Evolutionary conservation across 2,888 invertebrate genomes (phyloP).

Genomic region (Amblyteles armatorius): DNA sequence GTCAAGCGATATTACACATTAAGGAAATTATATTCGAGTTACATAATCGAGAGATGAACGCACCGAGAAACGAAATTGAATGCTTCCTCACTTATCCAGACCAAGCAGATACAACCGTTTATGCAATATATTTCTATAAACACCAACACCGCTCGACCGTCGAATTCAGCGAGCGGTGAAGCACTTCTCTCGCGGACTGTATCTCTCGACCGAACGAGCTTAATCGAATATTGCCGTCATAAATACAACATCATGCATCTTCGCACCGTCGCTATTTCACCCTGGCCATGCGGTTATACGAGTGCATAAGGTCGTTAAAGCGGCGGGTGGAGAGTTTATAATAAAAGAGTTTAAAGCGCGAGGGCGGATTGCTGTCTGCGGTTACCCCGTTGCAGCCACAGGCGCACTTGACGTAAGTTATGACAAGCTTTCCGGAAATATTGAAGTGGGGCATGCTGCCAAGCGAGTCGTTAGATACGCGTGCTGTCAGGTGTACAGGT

Average conservation of each 20-base stretch:
- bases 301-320: constrained; percentile 69
- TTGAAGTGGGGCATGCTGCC: constrained; percentile 75
- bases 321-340: constrained; percentile 59
- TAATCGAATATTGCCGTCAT: constrained; percentile 69
- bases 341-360: constrained; percentile 61
- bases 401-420: constrained; percentile 67
- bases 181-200: constrained; percentile 24
- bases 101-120: neutral
- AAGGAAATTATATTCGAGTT: neutral
- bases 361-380: constrained; percentile 58
- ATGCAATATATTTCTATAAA: constrained; percentile 5
- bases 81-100: neutral
- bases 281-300: constrained; percentile 52
- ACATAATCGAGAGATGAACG: constrained; percentile 26
- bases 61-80: neutral
- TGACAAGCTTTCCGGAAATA: constrained; percentile 79
- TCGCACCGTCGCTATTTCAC: constrained; percentile 37
- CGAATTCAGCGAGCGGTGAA: neutral
- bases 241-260: constrained; percentile 61
- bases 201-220: constrained; percentile 50
- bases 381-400: constrained; percentile 28
- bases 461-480: constrained; percentile 71
- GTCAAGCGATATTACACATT: no score
- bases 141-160: neutral
- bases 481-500: constrained; percentile 26